Percentiles rank a stretch among this genome's conserved stretches.
Conservation (phyloP, 2,113 vertebrate genomes). For the Thymallus thymallus region DNA sequence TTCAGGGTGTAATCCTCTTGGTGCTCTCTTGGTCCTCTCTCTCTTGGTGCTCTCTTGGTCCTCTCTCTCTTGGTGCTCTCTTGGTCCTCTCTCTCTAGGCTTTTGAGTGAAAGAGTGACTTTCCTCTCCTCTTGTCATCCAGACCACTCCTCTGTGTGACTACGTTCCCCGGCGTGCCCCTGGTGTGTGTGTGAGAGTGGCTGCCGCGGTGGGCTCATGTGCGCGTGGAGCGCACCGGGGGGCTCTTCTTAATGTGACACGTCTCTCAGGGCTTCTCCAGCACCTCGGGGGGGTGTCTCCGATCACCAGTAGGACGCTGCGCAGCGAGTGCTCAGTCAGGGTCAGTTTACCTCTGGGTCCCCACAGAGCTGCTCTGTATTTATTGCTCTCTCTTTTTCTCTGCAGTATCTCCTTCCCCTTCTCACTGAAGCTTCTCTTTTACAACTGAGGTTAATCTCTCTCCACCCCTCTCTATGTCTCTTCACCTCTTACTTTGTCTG, state of each 20-base stretch:
- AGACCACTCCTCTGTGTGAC: constrained; percentile 33
- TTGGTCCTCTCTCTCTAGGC: constrained; percentile 14
- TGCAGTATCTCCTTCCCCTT: constrained; percentile 37
- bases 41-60: too few relatives aligned
- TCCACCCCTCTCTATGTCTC: constrained; percentile 25
- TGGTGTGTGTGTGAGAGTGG: constrained; percentile 13
- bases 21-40: constrained; percentile 18
- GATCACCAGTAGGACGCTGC: constrained; percentile 30
- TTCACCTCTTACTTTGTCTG: not conserved
- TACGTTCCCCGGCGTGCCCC: constrained; percentile 52
- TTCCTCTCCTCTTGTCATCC: too few relatives aligned
- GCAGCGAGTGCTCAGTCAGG: constrained; percentile 40
- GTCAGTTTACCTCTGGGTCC: constrained; percentile 59
- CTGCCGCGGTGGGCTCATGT: not conserved
- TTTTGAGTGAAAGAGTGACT: too few relatives aligned
- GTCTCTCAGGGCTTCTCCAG: constrained; percentile 11
- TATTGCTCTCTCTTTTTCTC: constrained; percentile 15
- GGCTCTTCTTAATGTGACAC: not conserved
- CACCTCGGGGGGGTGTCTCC: not conserved
- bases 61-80: constrained; percentile 15
- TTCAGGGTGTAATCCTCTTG: constrained; percentile 50
- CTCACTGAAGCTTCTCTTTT: constrained; percentile 35
- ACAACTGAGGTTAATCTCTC: constrained; percentile 24
- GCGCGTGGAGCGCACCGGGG: not conserved
- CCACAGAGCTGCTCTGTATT: constrained; percentile 30